Percentiles rank a stretch among this genome's conserved stretches.
Evolutionary conservation across 2,113 vertebrate genomes (phyloP).

Genomic region (Myocastor coypus): DNA sequence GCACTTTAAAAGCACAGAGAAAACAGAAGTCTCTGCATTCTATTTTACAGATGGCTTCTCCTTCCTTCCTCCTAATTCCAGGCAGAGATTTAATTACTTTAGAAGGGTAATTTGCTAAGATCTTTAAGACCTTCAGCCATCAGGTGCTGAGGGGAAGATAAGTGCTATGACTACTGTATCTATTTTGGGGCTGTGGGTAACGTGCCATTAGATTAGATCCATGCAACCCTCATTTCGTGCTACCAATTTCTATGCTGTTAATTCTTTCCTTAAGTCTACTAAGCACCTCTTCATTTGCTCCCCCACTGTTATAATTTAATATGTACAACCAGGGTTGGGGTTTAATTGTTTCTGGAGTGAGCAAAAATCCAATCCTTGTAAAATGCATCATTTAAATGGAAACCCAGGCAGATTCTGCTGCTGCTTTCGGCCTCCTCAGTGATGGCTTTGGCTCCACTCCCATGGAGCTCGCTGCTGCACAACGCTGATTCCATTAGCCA

Average conservation of each 20-base stretch:
- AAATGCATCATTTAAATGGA: slow-evolving; percentile 83
- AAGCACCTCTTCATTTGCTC: slow-evolving; percentile 70
- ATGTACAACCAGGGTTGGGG: slow-evolving; percentile 70
- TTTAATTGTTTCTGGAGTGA: slow-evolving; percentile 83
- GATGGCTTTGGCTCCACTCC: slow-evolving; percentile 72
- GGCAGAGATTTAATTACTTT: slow-evolving; percentile 71
- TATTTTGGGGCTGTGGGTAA: slow-evolving; percentile 62
- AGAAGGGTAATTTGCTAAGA: slow-evolving; percentile 66
- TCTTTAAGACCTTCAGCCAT: slow-evolving; percentile 62
- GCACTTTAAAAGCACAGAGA: neutral
- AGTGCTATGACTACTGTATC: slow-evolving; percentile 41
- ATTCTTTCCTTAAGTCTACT: slow-evolving; percentile 73
- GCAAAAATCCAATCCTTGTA: slow-evolving; percentile 74
- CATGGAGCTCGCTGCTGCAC: slow-evolving; percentile 65
- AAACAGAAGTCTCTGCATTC: neutral
- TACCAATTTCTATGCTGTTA: slow-evolving; percentile 69
- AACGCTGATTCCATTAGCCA: slow-evolving; percentile 79
- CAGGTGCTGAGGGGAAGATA: slow-evolving; percentile 32
- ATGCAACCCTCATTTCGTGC: slow-evolving; percentile 3
- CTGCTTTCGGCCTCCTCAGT: slow-evolving; percentile 53
- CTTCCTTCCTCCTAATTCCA: neutral
- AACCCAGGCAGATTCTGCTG: slow-evolving; percentile 67
- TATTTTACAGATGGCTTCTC: slow-evolving; percentile 55
- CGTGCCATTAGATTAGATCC: neutral
- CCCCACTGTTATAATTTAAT: slow-evolving; percentile 75